A percentile compares a stretch with the other conserved stretches of the same genome.
phyloP scores from a whole-genome alignment of 2,113 vertebrate genomes.

The Istiophorus platypterus region DNA sequence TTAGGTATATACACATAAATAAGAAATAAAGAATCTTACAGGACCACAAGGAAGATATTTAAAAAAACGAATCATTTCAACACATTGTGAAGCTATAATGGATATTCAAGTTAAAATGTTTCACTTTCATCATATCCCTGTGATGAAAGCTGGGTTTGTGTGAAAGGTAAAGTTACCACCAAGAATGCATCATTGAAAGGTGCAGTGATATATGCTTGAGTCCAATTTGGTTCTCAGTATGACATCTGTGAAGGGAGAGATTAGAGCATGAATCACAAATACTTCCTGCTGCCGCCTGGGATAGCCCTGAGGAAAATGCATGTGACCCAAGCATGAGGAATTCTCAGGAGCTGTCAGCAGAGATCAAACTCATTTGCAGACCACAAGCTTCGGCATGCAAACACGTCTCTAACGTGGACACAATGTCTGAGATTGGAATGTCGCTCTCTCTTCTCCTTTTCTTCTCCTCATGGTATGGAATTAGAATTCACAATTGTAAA shows the following conservation, averaged over 20 bases:
- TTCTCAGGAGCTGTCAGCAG: conserved; percentile 79
- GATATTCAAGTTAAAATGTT: conserved; percentile 19
- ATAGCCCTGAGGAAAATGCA: conserved; percentile 74
- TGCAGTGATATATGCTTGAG: conserved; percentile 51
- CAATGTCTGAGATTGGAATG: conserved; percentile 50
- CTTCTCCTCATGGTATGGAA: conserved; percentile 11
- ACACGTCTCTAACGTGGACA: conserved; percentile 52
- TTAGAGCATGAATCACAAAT: conserved; percentile 77
- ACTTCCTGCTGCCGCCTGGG: conserved; percentile 64
- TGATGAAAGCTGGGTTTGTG: conserved; percentile 28
- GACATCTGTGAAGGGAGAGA: conserved; percentile 71
- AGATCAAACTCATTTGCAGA: conserved; percentile 80
- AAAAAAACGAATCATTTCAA: not conserved
- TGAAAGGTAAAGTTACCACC: conserved; percentile 28
- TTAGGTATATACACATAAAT: too few species aligned
- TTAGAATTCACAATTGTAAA: conserved; percentile 7
- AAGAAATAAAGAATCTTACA: not conserved
- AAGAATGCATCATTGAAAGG: conserved; percentile 26
- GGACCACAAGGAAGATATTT: not conserved
- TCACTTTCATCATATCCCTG: conserved; percentile 21
- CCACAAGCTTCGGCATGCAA: conserved; percentile 72
- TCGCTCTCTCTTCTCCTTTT: conserved; percentile 11
- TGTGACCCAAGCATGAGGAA: conserved; percentile 78
- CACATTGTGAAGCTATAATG: not conserved
- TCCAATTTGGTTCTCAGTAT: conserved; percentile 68